Evolutionary conservation across 2,113 vertebrate species (phyloP), one percentile per base, ranked within the genome.

Genomic region (Bubo bubo): DNA sequence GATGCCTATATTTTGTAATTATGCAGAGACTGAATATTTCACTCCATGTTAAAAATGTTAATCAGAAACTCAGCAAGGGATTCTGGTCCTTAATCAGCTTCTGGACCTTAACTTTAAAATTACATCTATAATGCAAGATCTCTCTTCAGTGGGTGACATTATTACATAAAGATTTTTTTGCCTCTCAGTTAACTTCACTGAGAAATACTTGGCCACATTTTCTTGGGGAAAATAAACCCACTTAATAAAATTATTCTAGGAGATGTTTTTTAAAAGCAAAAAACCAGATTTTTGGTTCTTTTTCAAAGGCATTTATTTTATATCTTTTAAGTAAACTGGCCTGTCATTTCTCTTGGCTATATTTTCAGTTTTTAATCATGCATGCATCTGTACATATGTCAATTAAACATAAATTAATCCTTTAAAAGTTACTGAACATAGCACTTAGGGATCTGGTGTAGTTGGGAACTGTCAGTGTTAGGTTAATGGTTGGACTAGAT

Each of bases 61-160:
- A 95, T 95, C 91, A 92, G 62, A 92, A 95, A 68, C 71, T 85
- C 68, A 79, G 35, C 37, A 55, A 88, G 63, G 22, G 53, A 94
- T 94, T 89, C 62, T 94, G n/a, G 79, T 56, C 67, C 67, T 94
- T 76, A 96, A 92, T 76, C 68, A 95, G 21, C 35, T 76, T 82
- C 64, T 70, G 28, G 63, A 94, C 47, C 32, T 79, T 24, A 41
- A n/a, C 41, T 93, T 93, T 75, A 84, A 94, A 95, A 72, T 18
- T 35, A 75, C 32, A 55, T 85, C 62, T 87, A 59, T 79, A 86
- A 94, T 53, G 75, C 39, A 58, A 86, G 56, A 68, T 73, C 19
- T 71, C 45, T 93, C 62, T 72, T 35, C 37, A 81, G 45, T 26
- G 35, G n/a, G 15, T 2, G 0, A 73, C 32, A 74, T 77, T 60